These are phyloP conservation scores for Hemistola chrysoprasaria DNA, from an alignment of 2,888 invertebrate species.

Conservation along the genomic window DNA sequence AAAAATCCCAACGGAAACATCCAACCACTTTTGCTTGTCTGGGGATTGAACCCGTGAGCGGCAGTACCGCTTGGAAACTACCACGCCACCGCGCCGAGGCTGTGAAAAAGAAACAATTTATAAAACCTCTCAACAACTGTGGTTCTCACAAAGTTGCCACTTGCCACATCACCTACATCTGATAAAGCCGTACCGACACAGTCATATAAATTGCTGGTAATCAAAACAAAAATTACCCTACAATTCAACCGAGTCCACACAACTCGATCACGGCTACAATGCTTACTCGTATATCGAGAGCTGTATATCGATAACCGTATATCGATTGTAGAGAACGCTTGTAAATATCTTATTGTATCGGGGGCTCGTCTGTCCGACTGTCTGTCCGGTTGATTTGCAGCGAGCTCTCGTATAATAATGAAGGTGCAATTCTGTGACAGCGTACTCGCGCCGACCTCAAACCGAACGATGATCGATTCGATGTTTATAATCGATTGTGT, in stretches of 20 bases:
- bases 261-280: constrained; percentile 38
- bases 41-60: too few species aligned
- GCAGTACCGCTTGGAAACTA: too few species aligned
- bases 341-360: constrained; percentile 71
- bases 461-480: constrained; percentile 56
- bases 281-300: constrained; percentile 42
- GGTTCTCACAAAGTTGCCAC: too few species aligned
- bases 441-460: constrained; percentile 50
- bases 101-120: too few species aligned
- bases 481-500: constrained; percentile 50
- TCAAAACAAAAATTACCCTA: constrained; percentile 54
- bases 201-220: constrained; percentile 38
- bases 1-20: too few species aligned
- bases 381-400: constrained; percentile 64
- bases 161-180: not conserved
- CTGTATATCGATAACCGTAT: constrained; percentile 24
- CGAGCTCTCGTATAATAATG: constrained; percentile 69
- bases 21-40: too few species aligned
- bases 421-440: constrained; percentile 61
- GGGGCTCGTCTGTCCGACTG: constrained; percentile 61
- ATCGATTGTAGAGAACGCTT: constrained; percentile 42
- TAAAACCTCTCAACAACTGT: too few species aligned
- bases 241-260: constrained; percentile 29
- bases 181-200: constrained; percentile 21
- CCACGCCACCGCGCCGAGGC: too few species aligned